phyloP scores from a whole-genome alignment of 2,888 invertebrate genomes.

The Eremobia ochroleuca region DNA sequence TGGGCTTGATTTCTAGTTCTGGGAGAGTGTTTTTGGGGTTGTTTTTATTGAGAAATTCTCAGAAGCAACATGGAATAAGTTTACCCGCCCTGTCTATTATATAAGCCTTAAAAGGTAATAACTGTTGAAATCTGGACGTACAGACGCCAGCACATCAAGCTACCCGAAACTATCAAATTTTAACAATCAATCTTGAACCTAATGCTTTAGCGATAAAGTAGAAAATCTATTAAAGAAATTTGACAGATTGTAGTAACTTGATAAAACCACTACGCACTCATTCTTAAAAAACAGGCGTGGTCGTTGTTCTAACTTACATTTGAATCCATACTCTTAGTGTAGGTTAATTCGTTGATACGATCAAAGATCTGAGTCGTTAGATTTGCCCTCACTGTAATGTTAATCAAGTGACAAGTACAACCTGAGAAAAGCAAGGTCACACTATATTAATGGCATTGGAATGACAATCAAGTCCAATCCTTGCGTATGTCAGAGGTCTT shows the following conservation, averaged over 20 bases:
- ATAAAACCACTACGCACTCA: neutral
- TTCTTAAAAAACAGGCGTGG: neutral
- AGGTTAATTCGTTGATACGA: neutral
- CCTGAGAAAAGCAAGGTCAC: neutral
- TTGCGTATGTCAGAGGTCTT: neutral
- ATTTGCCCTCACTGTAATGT: no score
- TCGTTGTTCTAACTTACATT: no score
- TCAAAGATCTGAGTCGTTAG: neutral
- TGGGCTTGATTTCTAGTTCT: neutral
- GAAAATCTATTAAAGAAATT: no score
- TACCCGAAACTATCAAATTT: no score
- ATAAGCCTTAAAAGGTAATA: neutral
- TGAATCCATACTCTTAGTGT: neutral
- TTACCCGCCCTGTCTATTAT: neutral
- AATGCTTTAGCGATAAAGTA: no score
- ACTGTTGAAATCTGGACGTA: neutral
- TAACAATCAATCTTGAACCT: no score
- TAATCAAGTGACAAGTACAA: no score
- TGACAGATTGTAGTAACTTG: no score
- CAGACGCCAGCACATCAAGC: no score
- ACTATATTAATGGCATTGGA: neutral
- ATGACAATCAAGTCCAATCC: neutral
- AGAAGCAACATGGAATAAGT: neutral
- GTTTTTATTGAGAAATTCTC: neutral
- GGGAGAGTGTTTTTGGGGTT: no score